Evolutionary conservation across 2,888 invertebrate genomes (phyloP), one percentile per base, ranked within the genome.

Genomic region (Apamea monoglypha): DNA sequence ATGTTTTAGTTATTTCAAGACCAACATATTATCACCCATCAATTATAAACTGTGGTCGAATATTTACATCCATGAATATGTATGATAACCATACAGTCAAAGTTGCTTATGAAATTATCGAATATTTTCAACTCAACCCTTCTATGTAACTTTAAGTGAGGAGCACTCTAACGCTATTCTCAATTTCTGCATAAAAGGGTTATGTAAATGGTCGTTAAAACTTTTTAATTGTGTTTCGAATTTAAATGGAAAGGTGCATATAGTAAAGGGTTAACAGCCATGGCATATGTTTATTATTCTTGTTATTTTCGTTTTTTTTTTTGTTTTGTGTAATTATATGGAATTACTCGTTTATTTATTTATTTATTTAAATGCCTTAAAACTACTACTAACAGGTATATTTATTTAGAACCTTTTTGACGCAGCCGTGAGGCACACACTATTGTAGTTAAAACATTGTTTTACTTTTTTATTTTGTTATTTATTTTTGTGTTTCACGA

Each of bases 221-320:
- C 74, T 86, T 87, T 79, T 76, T 72, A 76, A 85, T 86, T 82
- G 25, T 68, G 66, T 74, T 80, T 67, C 16, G 32, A 66, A 75
- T 61, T 36, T 59, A 71, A 74, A 76, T 67, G 2, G 14, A 85
- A 70, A 68, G 25, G 4, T 84, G 32, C 50, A 71, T 14, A 2
- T 29, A 25, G 25, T n/a, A 16, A 56, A 44, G 14, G 50, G 44
- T 53, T 44, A 10, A 2, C 21, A 59, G 18, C 12, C 10, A 25
- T 6, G 14, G 10, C 8, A 16, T 50, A 0, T 16, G 53, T 40
- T n/a, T 50, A 75, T 16, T 7, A 50, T 14, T 32, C 2, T 53
- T 50, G 50, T 50, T 50, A 3, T 44, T 44, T 14, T 44, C 44
- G 44, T 47, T 47, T n/a, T n/a, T n/a, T n/a, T 44, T 44, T 44